These are phyloP conservation scores for Muscicapa adusta DNA, from an alignment of 2,113 vertebrate species.

Conservation along the genomic window DNA sequence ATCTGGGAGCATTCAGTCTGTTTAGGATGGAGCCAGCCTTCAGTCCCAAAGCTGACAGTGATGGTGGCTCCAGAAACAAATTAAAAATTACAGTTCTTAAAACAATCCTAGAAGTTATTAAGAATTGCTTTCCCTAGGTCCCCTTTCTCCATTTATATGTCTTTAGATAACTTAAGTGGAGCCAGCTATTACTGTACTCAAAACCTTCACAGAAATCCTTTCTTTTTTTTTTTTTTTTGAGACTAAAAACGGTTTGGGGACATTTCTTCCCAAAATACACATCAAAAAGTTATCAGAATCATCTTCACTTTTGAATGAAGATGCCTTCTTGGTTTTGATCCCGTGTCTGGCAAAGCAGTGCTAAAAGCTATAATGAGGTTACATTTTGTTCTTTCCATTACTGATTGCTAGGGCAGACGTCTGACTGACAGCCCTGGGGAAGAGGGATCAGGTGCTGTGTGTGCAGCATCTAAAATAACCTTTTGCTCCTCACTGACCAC, in stretches of 20 bases:
- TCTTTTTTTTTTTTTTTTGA: background rate
- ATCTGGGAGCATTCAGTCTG: background rate
- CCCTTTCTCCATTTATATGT: background rate
- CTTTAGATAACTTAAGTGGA: background rate
- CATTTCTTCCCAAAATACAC: background rate
- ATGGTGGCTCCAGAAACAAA: background rate
- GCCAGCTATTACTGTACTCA: background rate
- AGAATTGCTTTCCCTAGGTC: background rate
- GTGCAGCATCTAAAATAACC: conserved; percentile 19
- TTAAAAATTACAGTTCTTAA: background rate
- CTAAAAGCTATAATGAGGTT: background rate
- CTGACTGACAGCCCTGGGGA: background rate
- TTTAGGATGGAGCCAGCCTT: background rate
- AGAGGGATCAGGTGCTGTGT: background rate
- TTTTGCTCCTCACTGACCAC: conserved; percentile 12
- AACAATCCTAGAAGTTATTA: background rate
- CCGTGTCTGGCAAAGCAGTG: background rate
- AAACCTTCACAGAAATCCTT: background rate
- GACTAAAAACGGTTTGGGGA: background rate
- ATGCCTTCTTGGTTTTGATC: background rate
- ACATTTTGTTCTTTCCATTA: conserved; percentile 10
- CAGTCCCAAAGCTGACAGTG: background rate
- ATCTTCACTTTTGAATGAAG: background rate
- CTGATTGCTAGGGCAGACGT: background rate
- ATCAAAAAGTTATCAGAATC: background rate